phyloP scores from a whole-genome alignment of 2,113 vertebrate species.

The Isurus oxyrinchus region DNA sequence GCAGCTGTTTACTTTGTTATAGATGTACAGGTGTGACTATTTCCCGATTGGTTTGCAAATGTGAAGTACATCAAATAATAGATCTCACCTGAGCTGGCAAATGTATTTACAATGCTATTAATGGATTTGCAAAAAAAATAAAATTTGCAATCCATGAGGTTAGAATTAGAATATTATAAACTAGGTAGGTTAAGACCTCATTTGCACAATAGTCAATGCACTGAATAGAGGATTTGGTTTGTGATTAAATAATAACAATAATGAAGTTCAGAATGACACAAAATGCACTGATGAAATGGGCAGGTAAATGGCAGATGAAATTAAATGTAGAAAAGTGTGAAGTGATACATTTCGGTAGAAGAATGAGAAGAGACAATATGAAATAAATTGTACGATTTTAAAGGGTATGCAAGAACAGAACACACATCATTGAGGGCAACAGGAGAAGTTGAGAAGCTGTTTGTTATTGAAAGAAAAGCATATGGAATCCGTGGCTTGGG shows the following conservation, averaged over 20 bases:
- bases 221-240: background rate
- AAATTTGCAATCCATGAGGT: background rate
- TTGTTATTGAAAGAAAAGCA: background rate
- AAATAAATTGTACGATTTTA: background rate
- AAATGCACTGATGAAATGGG: background rate
- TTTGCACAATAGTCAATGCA: background rate
- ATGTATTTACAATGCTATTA: background rate
- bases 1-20: background rate
- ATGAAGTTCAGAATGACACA: background rate
- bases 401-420: background rate
- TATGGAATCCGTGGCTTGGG: background rate
- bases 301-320: background rate
- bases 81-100: background rate
- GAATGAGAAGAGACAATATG: background rate
- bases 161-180: slow-evolving; percentile 6
- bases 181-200: background rate
- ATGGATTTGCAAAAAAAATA: background rate
- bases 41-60: background rate
- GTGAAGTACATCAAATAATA: slow-evolving; percentile 2
- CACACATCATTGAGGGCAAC: background rate
- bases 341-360: background rate
- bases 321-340: background rate
- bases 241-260: background rate
- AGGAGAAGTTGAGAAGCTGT: background rate
- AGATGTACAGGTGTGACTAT: background rate